A percentile compares a stretch with the other conserved stretches of the same genome.
Conservation (phyloP, 2,888 invertebrate genomes). For the Drosophila dives region DNA sequence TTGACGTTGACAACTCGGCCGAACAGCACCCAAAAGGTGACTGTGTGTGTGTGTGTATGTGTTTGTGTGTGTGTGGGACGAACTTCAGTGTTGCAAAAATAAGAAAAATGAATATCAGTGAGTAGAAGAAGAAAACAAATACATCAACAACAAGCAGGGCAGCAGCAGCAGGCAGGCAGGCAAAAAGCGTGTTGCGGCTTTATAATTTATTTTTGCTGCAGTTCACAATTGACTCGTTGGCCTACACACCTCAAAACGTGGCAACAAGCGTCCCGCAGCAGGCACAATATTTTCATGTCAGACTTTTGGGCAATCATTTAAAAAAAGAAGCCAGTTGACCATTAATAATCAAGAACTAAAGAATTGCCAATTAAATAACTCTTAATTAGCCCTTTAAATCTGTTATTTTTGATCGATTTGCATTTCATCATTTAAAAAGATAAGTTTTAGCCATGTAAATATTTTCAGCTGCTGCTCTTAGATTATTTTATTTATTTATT, state of each 20-base stretch:
- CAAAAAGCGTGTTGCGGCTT: constrained; percentile 18
- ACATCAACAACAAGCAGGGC: background rate
- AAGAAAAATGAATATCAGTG: constrained; percentile 6
- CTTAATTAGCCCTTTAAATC: background rate
- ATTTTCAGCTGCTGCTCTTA: background rate
- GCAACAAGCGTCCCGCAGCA: constrained; percentile 25
- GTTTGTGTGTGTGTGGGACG: constrained; percentile 64
- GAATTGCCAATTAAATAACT: background rate
- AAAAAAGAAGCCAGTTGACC: background rate
- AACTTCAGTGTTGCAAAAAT: constrained; percentile 58
- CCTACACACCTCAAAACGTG: constrained; percentile 68
- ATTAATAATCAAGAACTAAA: background rate
- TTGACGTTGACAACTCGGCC: constrained; percentile 71
- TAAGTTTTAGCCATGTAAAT: background rate
- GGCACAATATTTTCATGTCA: background rate
- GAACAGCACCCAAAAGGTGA: constrained; percentile 50
- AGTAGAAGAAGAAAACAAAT: constrained; percentile 6
- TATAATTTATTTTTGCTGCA: constrained; percentile 45
- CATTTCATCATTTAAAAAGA: background rate
- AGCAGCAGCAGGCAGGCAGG: background rate
- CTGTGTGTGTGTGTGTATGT: constrained; percentile 18
- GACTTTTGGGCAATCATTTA: background rate
- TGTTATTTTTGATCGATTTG: background rate
- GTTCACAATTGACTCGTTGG: constrained; percentile 78
- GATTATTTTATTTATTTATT: background rate